Conservation (phyloP, 2,113 vertebrate species). For the Ochotona princeps region DNA sequence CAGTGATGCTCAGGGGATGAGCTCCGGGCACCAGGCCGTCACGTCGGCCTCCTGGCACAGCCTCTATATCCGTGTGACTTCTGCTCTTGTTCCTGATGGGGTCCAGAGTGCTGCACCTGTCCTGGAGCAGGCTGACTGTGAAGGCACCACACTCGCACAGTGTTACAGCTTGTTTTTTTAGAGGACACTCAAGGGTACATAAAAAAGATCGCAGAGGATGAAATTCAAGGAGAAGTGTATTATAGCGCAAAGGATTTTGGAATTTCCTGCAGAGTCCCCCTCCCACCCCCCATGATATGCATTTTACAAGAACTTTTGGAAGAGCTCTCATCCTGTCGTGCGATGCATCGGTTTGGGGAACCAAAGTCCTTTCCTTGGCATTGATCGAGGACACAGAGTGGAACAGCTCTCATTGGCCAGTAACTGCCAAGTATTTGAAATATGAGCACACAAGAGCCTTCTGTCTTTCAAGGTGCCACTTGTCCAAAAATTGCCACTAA, state of each 20-base stretch:
- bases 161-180: background rate
- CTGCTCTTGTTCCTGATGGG: background rate
- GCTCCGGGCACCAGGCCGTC: accelerated
- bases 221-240: too few species aligned
- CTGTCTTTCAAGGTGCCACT: background rate
- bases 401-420: background rate
- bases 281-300: too few species aligned
- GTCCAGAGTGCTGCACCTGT: background rate
- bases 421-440: background rate
- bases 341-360: background rate
- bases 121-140: background rate
- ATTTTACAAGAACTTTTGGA: too few species aligned
- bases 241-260: too few species aligned
- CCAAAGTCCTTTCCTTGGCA: background rate
- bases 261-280: too few species aligned
- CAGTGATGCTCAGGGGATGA: constrained; percentile 25
- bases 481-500: constrained; percentile 13
- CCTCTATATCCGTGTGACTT: background rate
- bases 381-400: background rate
- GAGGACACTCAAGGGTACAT: background rate
- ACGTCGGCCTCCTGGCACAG: background rate
- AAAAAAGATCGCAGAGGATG: too few species aligned
- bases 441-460: background rate
- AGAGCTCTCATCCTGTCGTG: too few species aligned
- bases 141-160: background rate